A percentile compares a stretch with the other conserved stretches of the same genome.
Conservation (phyloP, 92 coral and sea anemone genomes). For the Porites divaricata region DNA sequence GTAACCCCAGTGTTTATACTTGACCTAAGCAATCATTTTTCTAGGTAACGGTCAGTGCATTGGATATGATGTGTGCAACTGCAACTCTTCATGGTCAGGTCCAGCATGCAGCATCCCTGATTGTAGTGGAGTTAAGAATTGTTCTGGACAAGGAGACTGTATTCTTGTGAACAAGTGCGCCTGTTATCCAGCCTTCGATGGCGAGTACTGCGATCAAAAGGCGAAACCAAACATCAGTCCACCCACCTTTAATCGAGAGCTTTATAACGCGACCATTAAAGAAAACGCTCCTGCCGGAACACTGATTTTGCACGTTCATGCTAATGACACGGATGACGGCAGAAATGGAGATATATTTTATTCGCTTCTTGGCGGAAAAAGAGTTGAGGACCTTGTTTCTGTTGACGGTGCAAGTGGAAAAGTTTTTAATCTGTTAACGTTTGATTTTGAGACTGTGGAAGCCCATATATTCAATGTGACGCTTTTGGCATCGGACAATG, state of each 20-base stretch:
- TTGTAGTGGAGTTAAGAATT: constrained; percentile 59
- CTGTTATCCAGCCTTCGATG: constrained; percentile 68
- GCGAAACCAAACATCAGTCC: constrained; percentile 50
- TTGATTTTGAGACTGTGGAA: constrained; percentile 52
- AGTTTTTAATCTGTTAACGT: constrained; percentile 10
- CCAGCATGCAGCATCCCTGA: constrained; percentile 67
- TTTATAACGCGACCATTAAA: constrained; percentile 45
- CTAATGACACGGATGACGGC: constrained; percentile 73
- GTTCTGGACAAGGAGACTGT: constrained; percentile 69
- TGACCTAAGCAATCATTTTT: neutral
- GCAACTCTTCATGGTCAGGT: constrained; percentile 58
- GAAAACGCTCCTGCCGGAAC: constrained; percentile 64
- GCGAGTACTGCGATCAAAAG: constrained; percentile 43
- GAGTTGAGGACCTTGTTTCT: constrained; percentile 4
- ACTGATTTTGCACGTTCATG: constrained; percentile 44
- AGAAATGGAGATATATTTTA: constrained; percentile 61
- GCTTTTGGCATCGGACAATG: constrained; percentile 62
- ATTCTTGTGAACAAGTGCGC: constrained; percentile 60
- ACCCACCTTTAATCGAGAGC: constrained; percentile 40
- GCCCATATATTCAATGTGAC: constrained; percentile 28
- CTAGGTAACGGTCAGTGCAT: constrained; percentile 66
- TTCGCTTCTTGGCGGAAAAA: constrained; percentile 8
- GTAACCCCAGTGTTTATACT: no score
- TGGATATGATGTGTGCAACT: constrained; percentile 56
- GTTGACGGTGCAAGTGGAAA: constrained; percentile 56